Base-by-base conservation (phyloP, 2,888 invertebrate genomes). In the Acheta domesticus region DNA sequence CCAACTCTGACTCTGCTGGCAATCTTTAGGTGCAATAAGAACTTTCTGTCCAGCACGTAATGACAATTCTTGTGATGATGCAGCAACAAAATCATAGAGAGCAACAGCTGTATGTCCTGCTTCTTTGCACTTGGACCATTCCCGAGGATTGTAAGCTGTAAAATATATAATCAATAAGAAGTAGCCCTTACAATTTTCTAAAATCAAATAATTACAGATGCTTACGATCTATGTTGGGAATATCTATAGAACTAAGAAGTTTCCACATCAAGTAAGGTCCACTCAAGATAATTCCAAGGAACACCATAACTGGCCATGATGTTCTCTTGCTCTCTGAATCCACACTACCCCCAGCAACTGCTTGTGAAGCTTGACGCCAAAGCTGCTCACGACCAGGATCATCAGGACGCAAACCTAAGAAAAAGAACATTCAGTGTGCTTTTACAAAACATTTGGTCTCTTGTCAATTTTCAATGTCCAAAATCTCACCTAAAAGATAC, bases 261-360 rank as follows among this genome's bases (percentile, higher is more conserved):
- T 92, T 94, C 88, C 95, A 94, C 82, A 97, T 93, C 77, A 99
- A 89, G 89, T 96, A 98, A 0, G 99, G 98, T 14, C 96, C 96
- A 0, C 96, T 95, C 78, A 97, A 90, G 77, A 98, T 92, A 79
- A 97, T 91, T 4, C 94, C 94, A 84, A 98, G 90, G 88, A 98
- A 98, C 84, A 97, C 90, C 4, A 98, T 86, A 16, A 97, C 93
- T 0, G 98, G 96, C 98, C 97, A 98, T 4, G 94, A 92, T 1
- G 90, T 88, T 14, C 88, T 86, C 14, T 81, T 82, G 23, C 82
- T 80, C 85, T 73, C 82, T 82, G 73, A 82, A 80, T 77, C 75
- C 2, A 49, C n/a, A 14, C 77, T 77, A 36, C 83, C 80, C 75
- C 83, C 74, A 76, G 88, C 85, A 20, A 87, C 86, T 12, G 86